Base-by-base conservation (phyloP, 2,888 invertebrate species). In the Sabellastarte sp. region DNA sequence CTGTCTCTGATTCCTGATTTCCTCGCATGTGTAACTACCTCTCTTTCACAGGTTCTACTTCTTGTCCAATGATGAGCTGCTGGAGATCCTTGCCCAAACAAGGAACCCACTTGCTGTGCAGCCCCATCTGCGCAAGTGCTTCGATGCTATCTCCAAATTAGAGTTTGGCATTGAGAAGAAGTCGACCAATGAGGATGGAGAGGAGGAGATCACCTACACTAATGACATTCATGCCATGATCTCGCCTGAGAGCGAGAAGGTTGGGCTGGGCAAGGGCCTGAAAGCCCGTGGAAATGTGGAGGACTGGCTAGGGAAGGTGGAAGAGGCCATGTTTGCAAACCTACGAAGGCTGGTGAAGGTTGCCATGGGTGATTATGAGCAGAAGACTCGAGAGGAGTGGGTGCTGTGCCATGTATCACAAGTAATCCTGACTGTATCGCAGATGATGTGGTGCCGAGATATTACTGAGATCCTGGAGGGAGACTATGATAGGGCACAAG, bases 1-100 rank as follows among this genome's bases (percentile, higher is more conserved):
- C n/a, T 61, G 53, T 20, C 24, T 53, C 10, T 53, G 53, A 53
- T 5, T 56, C 31, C n/a, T 0, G n/a, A 5, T n/a, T n/a, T n/a
- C n/a, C n/a, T n/a, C n/a, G n/a, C n/a, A n/a, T n/a, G n/a, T n/a
- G n/a, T n/a, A n/a, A n/a, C n/a, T n/a, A n/a, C n/a, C n/a, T n/a
- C n/a, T 41, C 10, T 41, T 10, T 66, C 69, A 2, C 73, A 83
- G 93, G 71, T 94, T 94, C 83, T 94, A 93, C 83, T 94, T 94
- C 81, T 84, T 94, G 64, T 93, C 93, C 1, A 93, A 94, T 78
- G 93, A 93, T 75, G 94, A 94, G 78, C 85, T 94, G 24, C 85
- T 94, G 68, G 93, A 94, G 83, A 95, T 95, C 73, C 85, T 95
- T 65, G 93, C 94, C 0, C 94, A 95, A 87, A 93, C 93, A 0